Evolutionary conservation across 1,140 invertebrate genomes (phyloP), one percentile per base, ranked within the genome.

Genomic region (Scaptodrosophila lebanonensis): DNA sequence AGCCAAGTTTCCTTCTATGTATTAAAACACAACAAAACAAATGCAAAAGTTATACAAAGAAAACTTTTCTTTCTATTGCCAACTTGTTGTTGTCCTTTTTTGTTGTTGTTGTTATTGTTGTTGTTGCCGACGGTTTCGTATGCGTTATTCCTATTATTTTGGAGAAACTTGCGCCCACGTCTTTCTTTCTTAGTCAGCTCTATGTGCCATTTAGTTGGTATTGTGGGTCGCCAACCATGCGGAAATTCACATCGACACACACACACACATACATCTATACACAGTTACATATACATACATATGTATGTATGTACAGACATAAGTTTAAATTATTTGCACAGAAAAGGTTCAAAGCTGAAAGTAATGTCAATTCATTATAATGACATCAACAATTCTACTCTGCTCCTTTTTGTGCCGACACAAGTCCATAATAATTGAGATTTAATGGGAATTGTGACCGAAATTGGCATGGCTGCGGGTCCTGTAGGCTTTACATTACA

Each of bases 21-120:
- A 79, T 82, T 79, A 79, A 79, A 58, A 66, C 64, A 66, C 30
- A 48, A 68, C 64, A 79, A 66, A 82, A 79, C 75, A 82, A 77
- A 68, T 66, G 68, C 68, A 68, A 82, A 79, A 79, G 73, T 79
- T 79, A 82, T 68, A 77, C 67, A 79, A 57, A 66, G 75, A 36
- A 79, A 79, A 68, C 56, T 79, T 79, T 82, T 68, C 66, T 53
- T 68, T 65, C 57, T 56, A 60, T 62, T 66, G 44, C 38, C 53
- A 63, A 58, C 45, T 49, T 49, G 36, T 20, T 12, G 36, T 36
- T 30, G 17, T 9, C 27, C 4, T 13, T 12, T 45, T 17, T 8
- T 32, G 9, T 42, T 44, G 22, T 30, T 18, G 48, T 52, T 38
- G 40, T 27, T 38, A 27, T 22, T 32, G 57, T n/a, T 57, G 44